Base-by-base conservation (phyloP, 2,797 vertebrate species). In the Cyclopterus lumpus region DNA sequence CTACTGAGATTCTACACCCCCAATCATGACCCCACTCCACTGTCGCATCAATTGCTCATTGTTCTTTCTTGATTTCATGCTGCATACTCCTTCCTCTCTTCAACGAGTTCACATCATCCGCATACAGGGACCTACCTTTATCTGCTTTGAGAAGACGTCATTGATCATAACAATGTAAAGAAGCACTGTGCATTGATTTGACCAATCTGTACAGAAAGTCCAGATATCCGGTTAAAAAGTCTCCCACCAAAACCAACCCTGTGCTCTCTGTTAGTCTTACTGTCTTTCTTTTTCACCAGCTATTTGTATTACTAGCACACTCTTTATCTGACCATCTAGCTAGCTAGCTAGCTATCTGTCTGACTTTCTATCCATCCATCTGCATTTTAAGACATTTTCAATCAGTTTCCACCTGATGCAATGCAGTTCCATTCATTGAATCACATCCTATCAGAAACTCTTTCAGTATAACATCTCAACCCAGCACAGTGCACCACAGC, bases 391-490 rank as follows among this genome's bases (percentile, higher is more conserved):
- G 26, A 14, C 22, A 22, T 26, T 66, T 77, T 16, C 3, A 36
- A 44, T 11, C 18, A 12, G 28, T 55, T 70, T 63, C 15, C 9
- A 4, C 16, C 5, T 38, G 16, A 12, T 67, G 34, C 20, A 32
- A 14, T 7, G 34, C 10, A 53, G 24, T 38, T 62, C 3, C 14
- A 20, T 55, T 53, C 22, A 48, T 8, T 73, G 26, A 70, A 32
- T 75, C 18, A 16, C 34, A 51, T 74, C 30, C 53, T 40, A 46
- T 71, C 30, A 66, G 49, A 12, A 63, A 59, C 24, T 44, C 12
- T 58, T 44, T 58, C 32, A 60, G 38, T 70, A 46, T 10, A 65
- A 67, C 44, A 62, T 49, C 8, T 22, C 66, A 42, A 22, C 14
- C 16, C 63, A 70, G 20, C 34, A 67, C 46, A 64, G 28, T 22